Base-by-base conservation (phyloP, 2,113 vertebrate genomes). In the Butastur rufipennis region DNA sequence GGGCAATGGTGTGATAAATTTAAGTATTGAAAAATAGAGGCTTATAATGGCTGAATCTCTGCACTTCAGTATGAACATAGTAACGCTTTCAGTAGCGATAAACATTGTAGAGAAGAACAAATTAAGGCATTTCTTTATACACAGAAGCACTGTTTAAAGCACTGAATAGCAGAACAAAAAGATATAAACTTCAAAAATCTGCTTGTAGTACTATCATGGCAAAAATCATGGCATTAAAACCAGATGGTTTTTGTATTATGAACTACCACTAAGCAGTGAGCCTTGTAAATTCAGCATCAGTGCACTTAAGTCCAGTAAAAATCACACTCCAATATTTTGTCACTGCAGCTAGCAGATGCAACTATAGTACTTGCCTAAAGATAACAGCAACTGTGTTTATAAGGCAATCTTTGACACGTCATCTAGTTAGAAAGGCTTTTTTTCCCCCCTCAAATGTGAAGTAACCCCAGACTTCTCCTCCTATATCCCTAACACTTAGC, bases 1-100 rank as follows among this genome's bases (percentile, higher is more conserved):
- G 95, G 93, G 95, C 78, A 70, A 82, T 16, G 61, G 83, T 42
- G 89, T n/a, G 13, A 38, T 63, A 73, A 52, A 68, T 68, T 47
- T 53, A 53, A 59, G 71, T 14, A 52, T 55, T 40, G 32, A 45
- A 73, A 79, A 63, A 19, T 2, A 74, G 38, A 83, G 66, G 16
- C 61, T 70, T 53, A 53, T 63, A 79, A 94, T 82, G 89, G 89
- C 92, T 61, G 91, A 72, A 73, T 36, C 74, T 85, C 80, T 50
- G 74, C 36, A 38, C 32, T 75, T 85, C 62, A 40, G 21, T 18
- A 34, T 5, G 18, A 91, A 26, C 68, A 62, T 11, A 81, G 68
- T 82, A 93, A 93, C 31, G 3, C 45, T 13, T 48, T n/a, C 62
- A n/a, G 43, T 9, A 53, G 79, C 0, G 1, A 80, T 27, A 70